A percentile compares a stretch with the other conserved stretches of the same genome.
phyloP scores from a whole-genome alignment of 2,113 vertebrate species.

The Opisthocomus hoazin region DNA sequence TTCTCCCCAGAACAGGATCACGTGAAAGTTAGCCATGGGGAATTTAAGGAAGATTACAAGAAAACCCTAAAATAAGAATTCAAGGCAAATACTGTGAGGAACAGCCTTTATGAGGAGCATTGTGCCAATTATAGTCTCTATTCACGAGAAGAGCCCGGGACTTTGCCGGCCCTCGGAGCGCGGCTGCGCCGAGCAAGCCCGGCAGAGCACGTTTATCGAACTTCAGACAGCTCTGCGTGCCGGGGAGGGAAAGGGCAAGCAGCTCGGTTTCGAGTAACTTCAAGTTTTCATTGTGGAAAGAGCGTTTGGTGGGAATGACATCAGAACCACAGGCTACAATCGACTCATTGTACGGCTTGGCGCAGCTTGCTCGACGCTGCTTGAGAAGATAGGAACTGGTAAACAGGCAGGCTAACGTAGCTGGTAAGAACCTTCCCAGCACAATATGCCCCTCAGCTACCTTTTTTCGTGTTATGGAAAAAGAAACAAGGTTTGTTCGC shows the following conservation, averaged over 20 bases:
- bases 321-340: slow-evolving; percentile 19
- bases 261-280: background rate
- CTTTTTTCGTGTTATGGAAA: background rate
- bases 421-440: background rate
- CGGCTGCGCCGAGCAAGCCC: background rate
- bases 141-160: background rate
- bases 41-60: background rate
- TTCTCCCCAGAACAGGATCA: background rate
- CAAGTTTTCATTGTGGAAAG: slow-evolving; percentile 5
- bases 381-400: background rate
- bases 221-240: background rate
- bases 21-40: background rate
- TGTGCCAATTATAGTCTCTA: background rate
- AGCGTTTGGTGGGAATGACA: slow-evolving; percentile 10
- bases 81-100: background rate
- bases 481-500: background rate
- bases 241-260: background rate
- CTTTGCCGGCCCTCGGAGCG: background rate
- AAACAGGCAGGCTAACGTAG: background rate
- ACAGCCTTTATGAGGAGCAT: background rate
- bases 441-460: background rate
- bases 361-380: background rate
- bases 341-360: background rate
- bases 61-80: background rate
- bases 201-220: background rate